Base-by-base conservation (phyloP, 2,113 vertebrate species). In the Urocitellus parryii region DNA sequence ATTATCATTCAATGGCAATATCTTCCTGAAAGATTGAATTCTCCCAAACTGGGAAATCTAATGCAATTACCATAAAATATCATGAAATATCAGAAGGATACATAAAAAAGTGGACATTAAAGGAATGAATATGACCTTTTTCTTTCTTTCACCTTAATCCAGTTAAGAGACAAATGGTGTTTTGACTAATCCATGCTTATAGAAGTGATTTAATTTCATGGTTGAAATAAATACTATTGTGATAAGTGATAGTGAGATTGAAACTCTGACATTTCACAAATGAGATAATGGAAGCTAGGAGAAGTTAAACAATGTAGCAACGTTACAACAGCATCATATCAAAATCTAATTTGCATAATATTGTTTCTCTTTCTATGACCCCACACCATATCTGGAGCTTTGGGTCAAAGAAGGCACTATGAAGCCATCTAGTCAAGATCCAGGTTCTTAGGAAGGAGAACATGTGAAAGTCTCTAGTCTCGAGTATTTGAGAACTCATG, bases 301-400 rank as follows among this genome's bases (percentile, higher is more conserved):
- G 17, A 92, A 70, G 16, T 14, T 48, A 70, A 51, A 34, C 2
- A 16, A 85, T n/a, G 72, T 77, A 1, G n/a, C 45, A 37, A 20
- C 48, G 13, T 61, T 77, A 34, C 0, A 56, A 20, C 8, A 42
- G 0, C n/a, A 4, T 7, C 16, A 29, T 34, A 6, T 93, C 20
- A 51, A 7, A 39, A 9, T 37, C 10, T 32, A 37, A 2, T n/a
- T 27, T 20, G 9, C 29, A 39, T 45, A 24, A 51, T 27, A 56
- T 56, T 83, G 5, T 1, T 70, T 29, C 16, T 73, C 1, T 68
- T 34, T 58, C 29, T 61, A 22, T 4, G 34, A 9, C 1, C 17
- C 0, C 18, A 24, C 14, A 73, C 14, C 6, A 5, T 5, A 11
- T 61, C 18, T 81, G 39, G 5, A 74, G 0, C 2, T 16, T 39